Base-by-base conservation (phyloP, 2,888 invertebrate genomes). In the Yponomeuta sedellus region DNA sequence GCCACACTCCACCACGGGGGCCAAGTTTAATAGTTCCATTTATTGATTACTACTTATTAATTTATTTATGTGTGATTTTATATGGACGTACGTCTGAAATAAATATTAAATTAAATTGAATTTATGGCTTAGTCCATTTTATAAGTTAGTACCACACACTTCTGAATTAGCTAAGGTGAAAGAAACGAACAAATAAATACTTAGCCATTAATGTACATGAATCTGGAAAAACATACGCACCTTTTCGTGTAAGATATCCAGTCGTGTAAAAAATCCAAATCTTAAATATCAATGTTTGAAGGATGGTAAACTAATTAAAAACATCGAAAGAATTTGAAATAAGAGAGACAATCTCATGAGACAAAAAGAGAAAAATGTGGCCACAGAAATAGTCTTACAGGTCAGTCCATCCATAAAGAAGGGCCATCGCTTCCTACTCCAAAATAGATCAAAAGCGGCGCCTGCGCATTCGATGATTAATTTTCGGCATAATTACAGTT, bases 391-490 rank as follows among this genome's bases (percentile, higher is more conserved):
- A 28, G 61, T 61, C 59, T 1, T 5, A 20, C 22, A 61, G 61
- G 61, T 61, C 52, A 64, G 19, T 12, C 64, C 20, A 70, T 65
- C 66, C 70, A 57, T 68, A 66, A 65, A 44, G 61, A 66, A 64
- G 68, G 67, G 65, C 71, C 74, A 71, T 67, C 75, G 75, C 81
- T 85, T 84, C 85, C 83, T 82, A 71, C 74, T 81, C 75, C 71
- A 76, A 79, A 82, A 83, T 82, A 85, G 84, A 86, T 87, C 86
- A 88, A 87, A 87, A 71, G 80, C 68, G 69, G 71, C 69, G 70
- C 58, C 56, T 40, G 70, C 69, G 68, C 74, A 69, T 67, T 68
- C 69, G 69, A 70, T 77, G 75, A 83, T 82, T 80, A 79, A 81
- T 83, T 79, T 79, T 77, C 77, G 75, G 76, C 77, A 78, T 81